Conservation (phyloP, 2,113 vertebrate genomes). For the Lutjanus erythropterus region DNA sequence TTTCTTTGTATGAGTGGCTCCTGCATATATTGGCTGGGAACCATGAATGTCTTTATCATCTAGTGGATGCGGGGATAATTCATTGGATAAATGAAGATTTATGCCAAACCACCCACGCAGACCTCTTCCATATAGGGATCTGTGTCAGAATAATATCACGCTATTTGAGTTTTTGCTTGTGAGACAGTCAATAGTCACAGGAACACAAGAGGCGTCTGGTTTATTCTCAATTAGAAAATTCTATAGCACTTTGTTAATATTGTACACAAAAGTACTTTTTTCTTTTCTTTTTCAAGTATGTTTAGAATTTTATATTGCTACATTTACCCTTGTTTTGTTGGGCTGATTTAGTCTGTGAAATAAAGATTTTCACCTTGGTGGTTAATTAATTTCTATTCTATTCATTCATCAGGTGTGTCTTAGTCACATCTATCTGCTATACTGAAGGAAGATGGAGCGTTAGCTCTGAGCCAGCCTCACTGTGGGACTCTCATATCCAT, state of each 20-base stretch:
- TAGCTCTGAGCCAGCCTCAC: neutral
- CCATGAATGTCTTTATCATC: no score
- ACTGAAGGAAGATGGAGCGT: neutral
- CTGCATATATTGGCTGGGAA: no score
- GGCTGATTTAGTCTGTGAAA: neutral
- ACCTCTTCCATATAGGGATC: neutral
- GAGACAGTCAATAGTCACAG: neutral
- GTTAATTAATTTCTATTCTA: neutral
- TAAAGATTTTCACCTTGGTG: neutral
- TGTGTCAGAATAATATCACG: neutral
- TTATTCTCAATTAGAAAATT: neutral
- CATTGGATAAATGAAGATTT: neutral
- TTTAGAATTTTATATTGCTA: neutral
- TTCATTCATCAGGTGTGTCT: neutral
- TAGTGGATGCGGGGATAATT: neutral
- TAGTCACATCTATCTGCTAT: neutral
- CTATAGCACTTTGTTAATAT: neutral
- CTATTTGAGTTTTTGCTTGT: neutral
- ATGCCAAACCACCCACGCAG: no score
- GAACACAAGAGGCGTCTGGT: neutral
- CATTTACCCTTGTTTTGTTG: neutral
- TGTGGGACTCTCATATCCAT: conserved; percentile 24
- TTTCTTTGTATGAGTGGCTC: no score
- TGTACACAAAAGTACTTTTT: neutral
- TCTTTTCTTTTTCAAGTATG: neutral